Evolutionary conservation across 2,113 vertebrate genomes (phyloP).

Genomic region (Hymenochirus boettgeri): DNA sequence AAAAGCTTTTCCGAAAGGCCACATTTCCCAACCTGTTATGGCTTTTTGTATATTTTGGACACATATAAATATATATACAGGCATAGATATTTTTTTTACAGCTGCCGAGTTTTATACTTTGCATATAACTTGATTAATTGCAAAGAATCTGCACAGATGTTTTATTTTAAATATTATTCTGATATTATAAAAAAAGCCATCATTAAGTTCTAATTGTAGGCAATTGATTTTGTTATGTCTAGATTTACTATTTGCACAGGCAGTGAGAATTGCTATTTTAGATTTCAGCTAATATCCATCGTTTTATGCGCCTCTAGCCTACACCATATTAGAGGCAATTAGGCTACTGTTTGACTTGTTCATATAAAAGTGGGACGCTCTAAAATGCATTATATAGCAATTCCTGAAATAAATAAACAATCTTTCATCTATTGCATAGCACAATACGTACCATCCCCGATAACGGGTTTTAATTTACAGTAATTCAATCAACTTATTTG

Average conservation of each 20-base stretch:
- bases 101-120: no score
- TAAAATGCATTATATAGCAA: not conserved
- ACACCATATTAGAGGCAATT: not conserved
- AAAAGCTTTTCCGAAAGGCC: no score
- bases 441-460: not conserved
- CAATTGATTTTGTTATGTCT: not conserved
- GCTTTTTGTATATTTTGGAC: no score
- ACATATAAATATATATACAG: no score
- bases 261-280: not conserved
- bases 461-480: slow-evolving; percentile 3
- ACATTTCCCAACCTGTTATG: no score
- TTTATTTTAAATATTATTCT: slow-evolving; percentile 1
- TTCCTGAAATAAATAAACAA: not conserved
- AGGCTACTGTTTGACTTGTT: not conserved
- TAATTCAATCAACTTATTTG: slow-evolving; percentile 11
- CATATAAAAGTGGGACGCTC: not conserved
- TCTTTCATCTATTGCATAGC: not conserved
- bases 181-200: not conserved
- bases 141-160: not conserved
- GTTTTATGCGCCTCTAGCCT: not conserved
- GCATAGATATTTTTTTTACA: no score
- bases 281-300: not conserved
- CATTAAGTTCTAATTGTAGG: not conserved
- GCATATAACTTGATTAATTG: not conserved
- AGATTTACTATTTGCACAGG: not conserved